phyloP scores from a whole-genome alignment of 2,888 invertebrate genomes.

The Operophtera brumata region DNA sequence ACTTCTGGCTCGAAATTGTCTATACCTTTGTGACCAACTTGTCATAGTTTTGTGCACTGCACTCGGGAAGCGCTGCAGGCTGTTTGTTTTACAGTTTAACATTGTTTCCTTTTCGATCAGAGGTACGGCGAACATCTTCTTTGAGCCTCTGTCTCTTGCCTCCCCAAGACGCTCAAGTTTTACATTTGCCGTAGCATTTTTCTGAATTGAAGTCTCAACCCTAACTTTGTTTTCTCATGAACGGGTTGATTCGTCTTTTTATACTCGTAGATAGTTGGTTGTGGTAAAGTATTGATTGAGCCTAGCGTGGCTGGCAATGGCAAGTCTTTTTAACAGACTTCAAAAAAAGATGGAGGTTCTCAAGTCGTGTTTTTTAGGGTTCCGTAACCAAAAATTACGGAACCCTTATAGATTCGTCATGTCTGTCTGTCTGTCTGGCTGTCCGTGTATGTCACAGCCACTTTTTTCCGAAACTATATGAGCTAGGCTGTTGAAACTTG shows the following conservation, averaged over 20 bases:
- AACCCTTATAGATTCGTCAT: too few relatives aligned
- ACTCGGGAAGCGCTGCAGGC: slow-evolving; percentile 54
- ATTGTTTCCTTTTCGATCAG: slow-evolving; percentile 72
- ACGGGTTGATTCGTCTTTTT: not conserved
- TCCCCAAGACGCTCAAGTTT: slow-evolving; percentile 47
- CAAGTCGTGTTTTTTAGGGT: too few relatives aligned
- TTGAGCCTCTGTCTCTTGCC: slow-evolving; percentile 42
- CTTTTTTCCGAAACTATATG: too few relatives aligned
- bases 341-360: too few relatives aligned
- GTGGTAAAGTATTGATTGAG: too few relatives aligned
- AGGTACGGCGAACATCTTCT: slow-evolving; percentile 59
- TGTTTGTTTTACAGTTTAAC: slow-evolving; percentile 72
- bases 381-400: too few relatives aligned
- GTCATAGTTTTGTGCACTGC: slow-evolving; percentile 39
- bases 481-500: too few relatives aligned
- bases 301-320: too few relatives aligned
- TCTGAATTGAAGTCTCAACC: slow-evolving; percentile 17
- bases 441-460: too few relatives aligned
- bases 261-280: too few relatives aligned
- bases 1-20: slow-evolving; percentile 35
- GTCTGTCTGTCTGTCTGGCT: too few relatives aligned
- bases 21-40: slow-evolving; percentile 44
- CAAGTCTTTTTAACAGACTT: too few relatives aligned
- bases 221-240: not conserved
- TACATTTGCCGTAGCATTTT: slow-evolving; percentile 46